Percentiles rank a stretch among this genome's conserved stretches.
Evolutionary conservation across 2,113 vertebrate genomes (phyloP).

Genomic region (Cyprinus carpio): DNA sequence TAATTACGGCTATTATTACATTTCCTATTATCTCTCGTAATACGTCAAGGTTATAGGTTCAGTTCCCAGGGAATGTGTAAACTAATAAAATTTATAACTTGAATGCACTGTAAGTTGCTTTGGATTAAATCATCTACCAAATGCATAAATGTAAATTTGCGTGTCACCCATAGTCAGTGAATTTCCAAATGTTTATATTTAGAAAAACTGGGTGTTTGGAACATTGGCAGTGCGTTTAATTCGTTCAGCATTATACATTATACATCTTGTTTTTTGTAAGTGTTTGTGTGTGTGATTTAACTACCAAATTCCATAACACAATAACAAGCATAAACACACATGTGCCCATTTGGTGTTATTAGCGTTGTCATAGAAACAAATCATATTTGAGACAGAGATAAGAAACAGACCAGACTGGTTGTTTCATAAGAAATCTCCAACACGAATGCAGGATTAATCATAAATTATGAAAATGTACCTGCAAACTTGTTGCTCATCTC

Average conservation of each 20-base stretch:
- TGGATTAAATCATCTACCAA: background rate
- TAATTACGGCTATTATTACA: background rate
- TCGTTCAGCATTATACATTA: too few species aligned
- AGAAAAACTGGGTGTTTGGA: background rate
- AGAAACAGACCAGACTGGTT: background rate
- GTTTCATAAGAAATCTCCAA: background rate
- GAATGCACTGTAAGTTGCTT: background rate
- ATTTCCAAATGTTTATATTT: background rate
- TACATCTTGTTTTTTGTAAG: background rate
- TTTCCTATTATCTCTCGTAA: background rate
- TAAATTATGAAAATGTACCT: slow-evolving; percentile 67
- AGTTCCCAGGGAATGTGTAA: background rate
- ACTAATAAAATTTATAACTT: background rate
- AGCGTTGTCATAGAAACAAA: background rate
- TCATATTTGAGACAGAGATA: background rate
- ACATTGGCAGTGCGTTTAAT: too few species aligned
- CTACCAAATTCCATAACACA: background rate
- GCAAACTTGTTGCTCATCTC: slow-evolving; percentile 83
- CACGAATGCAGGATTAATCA: background rate
- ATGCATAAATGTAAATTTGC: background rate
- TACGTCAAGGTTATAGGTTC: background rate
- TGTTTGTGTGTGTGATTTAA: background rate
- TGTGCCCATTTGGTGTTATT: background rate
- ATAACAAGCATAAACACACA: background rate
- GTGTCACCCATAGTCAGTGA: background rate